Percentiles rank a stretch among this genome's conserved stretches.
Evolutionary conservation across 2,113 vertebrate species (phyloP).

Genomic region (Rhynchomys soricoides): DNA sequence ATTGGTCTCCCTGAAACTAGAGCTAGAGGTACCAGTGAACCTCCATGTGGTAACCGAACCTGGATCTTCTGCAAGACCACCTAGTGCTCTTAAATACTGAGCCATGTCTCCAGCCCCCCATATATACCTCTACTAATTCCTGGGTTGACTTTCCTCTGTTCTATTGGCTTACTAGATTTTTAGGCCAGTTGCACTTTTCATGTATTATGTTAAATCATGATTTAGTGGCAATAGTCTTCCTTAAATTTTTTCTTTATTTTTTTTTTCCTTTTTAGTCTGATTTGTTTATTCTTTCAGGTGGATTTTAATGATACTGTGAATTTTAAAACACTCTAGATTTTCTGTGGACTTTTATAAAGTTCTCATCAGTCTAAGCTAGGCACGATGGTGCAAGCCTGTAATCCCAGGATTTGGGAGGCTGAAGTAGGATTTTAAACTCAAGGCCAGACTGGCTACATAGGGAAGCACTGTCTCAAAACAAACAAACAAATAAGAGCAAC

Average conservation of each 20-base stretch:
- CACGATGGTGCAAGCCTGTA: neutral
- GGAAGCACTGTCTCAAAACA: neutral
- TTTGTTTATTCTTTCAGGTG: slow-evolving; percentile 32
- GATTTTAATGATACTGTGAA: neutral
- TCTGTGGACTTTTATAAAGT: slow-evolving; percentile 32
- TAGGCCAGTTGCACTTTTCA: neutral
- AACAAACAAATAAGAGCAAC: neutral
- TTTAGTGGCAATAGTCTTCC: neutral
- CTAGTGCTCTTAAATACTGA: neutral
- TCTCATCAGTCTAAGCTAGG: neutral
- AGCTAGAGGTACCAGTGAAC: neutral
- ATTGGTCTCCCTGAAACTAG: no score
- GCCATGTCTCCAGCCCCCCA: neutral
- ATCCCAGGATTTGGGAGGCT: neutral
- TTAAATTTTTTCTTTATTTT: slow-evolving; percentile 41
- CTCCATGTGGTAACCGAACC: neutral
- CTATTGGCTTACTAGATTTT: neutral
- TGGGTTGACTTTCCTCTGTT: neutral
- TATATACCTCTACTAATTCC: neutral
- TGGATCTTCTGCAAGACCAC: neutral
- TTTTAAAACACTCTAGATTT: slow-evolving; percentile 18
- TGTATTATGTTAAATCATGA: neutral
- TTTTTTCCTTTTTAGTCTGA: slow-evolving; percentile 33
- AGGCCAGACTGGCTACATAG: neutral
- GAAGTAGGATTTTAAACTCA: neutral